Conservation (phyloP, 1,140 invertebrate species). For the Theocolax elegans region DNA sequence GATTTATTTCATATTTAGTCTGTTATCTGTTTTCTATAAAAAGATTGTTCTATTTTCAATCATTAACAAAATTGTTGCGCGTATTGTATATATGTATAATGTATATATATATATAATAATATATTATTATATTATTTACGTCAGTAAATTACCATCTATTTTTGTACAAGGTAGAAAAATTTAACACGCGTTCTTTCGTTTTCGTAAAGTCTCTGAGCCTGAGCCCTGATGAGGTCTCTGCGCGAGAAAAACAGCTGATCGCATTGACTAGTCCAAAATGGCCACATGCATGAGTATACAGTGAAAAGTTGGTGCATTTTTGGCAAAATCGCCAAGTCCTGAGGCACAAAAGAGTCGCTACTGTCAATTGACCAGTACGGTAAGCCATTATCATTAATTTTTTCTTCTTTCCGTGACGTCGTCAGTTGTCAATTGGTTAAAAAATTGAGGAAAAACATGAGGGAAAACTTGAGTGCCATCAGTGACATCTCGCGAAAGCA, state of each 20-base stretch:
- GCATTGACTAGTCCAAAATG: constrained; percentile 49
- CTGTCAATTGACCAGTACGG: constrained; percentile 1
- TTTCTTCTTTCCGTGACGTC: background rate
- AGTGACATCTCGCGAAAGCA: constrained; percentile 52
- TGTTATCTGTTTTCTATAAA: too few species aligned
- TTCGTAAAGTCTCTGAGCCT: too few species aligned
- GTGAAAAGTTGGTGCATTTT: constrained; percentile 48
- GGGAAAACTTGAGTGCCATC: constrained; percentile 8
- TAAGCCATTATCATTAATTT: background rate
- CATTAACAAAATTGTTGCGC: too few species aligned
- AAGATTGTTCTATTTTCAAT: too few species aligned
- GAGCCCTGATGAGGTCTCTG: too few species aligned
- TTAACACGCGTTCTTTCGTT: too few species aligned
- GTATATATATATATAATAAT: too few species aligned
- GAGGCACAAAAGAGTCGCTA: constrained; percentile 42
- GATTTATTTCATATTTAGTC: too few species aligned
- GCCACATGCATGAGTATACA: constrained; percentile 45
- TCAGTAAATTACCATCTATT: too few species aligned
- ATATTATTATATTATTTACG: too few species aligned
- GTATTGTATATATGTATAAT: too few species aligned
- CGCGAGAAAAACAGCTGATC: constrained; percentile 52
- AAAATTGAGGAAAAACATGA: background rate
- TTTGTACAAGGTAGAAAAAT: too few species aligned
- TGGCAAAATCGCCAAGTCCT: constrained; percentile 45
- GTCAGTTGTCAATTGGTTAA: background rate